Evolutionary conservation across 2,113 vertebrate genomes (phyloP), one percentile per base, ranked within the genome.

Genomic region (Syngnathoides biaculeatus): DNA sequence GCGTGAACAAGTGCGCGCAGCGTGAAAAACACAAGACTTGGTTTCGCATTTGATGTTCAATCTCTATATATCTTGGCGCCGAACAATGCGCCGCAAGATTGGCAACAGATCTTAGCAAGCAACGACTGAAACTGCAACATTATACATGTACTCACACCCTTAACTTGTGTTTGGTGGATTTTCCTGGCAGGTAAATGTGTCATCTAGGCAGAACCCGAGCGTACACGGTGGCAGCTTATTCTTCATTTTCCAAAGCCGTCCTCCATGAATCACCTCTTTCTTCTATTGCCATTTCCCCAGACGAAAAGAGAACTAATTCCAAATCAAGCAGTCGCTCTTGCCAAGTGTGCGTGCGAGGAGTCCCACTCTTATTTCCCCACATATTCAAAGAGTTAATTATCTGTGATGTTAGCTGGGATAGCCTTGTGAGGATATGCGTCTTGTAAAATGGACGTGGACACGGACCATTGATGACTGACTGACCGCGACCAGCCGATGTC

Each of bases 201-300:
- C 81, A 72, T 52, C 45, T n/a, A 35, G 26, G 70, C 24, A 10
- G 24, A 75, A 64, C 35, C 45, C 56, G 72, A 72, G 38, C 24
- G 20, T 79, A 64, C 7, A 45, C 56, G 17, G 30, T 52, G 57
- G 17, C 52, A 35, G 78, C 68, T 48, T 27, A 42, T 43, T 22
- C 38, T 64, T 67, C 38, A 47, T 69, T 57, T 75, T 60, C 67
- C 68, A 78, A 73, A 69, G 62, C 38, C 43, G 35, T 69, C 20
- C 38, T 66, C 47, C 60, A 40, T 79, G 77, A 79, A 84, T 80
- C 67, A 66, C 26, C n/a, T 64, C 5, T 62, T 69, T 13, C 27
- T 69, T 35, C 19, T 17, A 68, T 43, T 35, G 55, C 30, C 35
- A 43, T 64, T 39, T 59, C 26, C 62, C 39, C 53, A 57, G 69